A percentile compares a stretch with the other conserved stretches of the same genome.
phyloP scores from a whole-genome alignment of 2,113 vertebrate genomes.

The Muntiacus reevesi region DNA sequence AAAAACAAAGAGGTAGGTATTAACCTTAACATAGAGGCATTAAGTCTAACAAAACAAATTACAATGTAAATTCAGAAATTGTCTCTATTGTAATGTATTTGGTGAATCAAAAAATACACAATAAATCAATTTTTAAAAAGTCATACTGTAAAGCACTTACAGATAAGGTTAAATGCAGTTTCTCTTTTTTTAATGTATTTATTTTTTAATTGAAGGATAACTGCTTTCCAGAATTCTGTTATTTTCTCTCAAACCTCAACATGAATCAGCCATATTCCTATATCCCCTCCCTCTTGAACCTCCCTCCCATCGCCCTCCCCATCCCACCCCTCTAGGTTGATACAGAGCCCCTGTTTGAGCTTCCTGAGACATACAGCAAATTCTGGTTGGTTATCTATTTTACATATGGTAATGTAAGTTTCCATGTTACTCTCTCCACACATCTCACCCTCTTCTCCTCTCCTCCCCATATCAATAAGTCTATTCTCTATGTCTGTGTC shows the following conservation, averaged over 20 bases:
- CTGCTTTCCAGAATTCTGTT: background rate
- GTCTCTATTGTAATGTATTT: background rate
- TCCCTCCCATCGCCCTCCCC: background rate
- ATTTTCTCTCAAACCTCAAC: background rate
- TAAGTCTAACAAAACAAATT: background rate
- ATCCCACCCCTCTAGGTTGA: background rate
- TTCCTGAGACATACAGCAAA: background rate
- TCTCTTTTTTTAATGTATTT: background rate
- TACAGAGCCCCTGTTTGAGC: background rate
- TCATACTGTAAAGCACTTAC: conserved; percentile 38
- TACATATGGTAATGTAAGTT: background rate
- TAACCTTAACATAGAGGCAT: background rate
- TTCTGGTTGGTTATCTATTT: background rate
- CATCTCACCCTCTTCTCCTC: background rate
- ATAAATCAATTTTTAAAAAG: background rate
- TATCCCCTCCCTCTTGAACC: background rate
- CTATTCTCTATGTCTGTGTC: background rate
- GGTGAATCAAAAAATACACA: background rate
- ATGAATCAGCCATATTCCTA: background rate
- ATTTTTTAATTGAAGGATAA: background rate
- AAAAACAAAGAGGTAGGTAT: background rate
- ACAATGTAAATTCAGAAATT: background rate
- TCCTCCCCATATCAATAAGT: background rate
- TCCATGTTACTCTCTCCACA: background rate
- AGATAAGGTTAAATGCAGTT: conserved; percentile 34